Conservation (phyloP, 2,888 invertebrate species). For the Scrobipalpa costella region DNA sequence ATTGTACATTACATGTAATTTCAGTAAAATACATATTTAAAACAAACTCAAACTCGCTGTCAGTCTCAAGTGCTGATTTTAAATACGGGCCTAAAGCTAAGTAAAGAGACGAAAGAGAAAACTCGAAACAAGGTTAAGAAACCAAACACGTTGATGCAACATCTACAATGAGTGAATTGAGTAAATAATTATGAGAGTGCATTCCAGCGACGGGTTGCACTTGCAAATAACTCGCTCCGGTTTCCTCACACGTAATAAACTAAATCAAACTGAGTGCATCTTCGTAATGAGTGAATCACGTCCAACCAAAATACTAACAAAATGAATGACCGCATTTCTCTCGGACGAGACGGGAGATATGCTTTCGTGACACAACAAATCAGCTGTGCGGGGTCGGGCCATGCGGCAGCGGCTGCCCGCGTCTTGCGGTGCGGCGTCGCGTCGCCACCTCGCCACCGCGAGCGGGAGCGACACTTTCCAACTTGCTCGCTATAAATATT, state of each 20-base stretch:
- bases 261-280: constrained; percentile 28
- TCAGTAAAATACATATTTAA: too few species aligned
- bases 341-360: constrained; percentile 46
- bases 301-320: constrained; percentile 43
- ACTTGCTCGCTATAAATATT: constrained; percentile 73
- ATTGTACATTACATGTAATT: too few species aligned
- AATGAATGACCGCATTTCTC: constrained; percentile 49
- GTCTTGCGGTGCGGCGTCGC: constrained; percentile 32
- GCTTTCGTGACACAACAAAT: constrained; percentile 56
- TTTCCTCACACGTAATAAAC: constrained; percentile 26
- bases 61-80: too few species aligned
- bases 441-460: constrained; percentile 40
- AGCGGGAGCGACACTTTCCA: constrained; percentile 66
- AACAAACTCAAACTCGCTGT: neutral
- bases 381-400: constrained; percentile 57
- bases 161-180: constrained; percentile 3
- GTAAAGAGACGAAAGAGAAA: constrained; percentile 2
- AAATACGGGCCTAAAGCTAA: too few species aligned
- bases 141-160: constrained; percentile 1
- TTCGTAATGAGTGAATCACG: constrained; percentile 37
- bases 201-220: constrained; percentile 21
- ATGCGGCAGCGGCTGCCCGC: constrained; percentile 35
- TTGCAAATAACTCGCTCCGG: constrained; percentile 16
- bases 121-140: neutral
- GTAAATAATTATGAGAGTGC: constrained; percentile 19